Conservation (phyloP, 2,888 invertebrate genomes). For the Drosophila yooni region DNA sequence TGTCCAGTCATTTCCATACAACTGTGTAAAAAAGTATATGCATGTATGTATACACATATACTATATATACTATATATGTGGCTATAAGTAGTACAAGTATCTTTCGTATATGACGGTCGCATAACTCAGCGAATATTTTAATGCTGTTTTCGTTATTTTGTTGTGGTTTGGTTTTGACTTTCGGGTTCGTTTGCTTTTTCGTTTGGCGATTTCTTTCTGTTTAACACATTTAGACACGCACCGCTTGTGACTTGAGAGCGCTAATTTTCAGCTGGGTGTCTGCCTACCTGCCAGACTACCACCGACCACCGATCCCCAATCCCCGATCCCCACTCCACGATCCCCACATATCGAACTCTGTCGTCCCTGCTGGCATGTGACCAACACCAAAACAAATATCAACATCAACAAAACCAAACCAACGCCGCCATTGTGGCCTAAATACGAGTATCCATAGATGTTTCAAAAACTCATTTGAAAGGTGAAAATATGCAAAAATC, state of each 20-base stretch:
- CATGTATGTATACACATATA: not conserved
- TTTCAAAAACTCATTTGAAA: constrained; percentile 27
- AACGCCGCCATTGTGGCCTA: constrained; percentile 34
- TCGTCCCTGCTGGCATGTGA: not conserved
- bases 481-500: constrained; percentile 67
- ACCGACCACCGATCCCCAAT: not conserved
- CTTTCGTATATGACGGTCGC: constrained; percentile 43
- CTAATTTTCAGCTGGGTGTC: constrained; percentile 29
- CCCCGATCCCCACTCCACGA: not conserved
- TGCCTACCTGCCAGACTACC: not conserved
- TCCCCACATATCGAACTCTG: constrained; percentile 8
- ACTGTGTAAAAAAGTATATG: not conserved
- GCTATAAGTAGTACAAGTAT: constrained; percentile 50
- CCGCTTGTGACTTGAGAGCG: constrained; percentile 32
- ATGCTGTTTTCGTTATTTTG: constrained; percentile 6
- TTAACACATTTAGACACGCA: constrained; percentile 69
- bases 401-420: not conserved
- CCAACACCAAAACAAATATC: not conserved
- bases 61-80: not conserved
- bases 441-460: constrained; percentile 47
- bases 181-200: constrained; percentile 28
- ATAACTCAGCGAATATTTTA: constrained; percentile 42
- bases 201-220: constrained; percentile 67
- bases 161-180: constrained; percentile 25
- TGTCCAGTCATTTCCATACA: constrained; percentile 38